Conservation (phyloP, 2,797 vertebrate species). For the Atherinosoma microstoma region DNA sequence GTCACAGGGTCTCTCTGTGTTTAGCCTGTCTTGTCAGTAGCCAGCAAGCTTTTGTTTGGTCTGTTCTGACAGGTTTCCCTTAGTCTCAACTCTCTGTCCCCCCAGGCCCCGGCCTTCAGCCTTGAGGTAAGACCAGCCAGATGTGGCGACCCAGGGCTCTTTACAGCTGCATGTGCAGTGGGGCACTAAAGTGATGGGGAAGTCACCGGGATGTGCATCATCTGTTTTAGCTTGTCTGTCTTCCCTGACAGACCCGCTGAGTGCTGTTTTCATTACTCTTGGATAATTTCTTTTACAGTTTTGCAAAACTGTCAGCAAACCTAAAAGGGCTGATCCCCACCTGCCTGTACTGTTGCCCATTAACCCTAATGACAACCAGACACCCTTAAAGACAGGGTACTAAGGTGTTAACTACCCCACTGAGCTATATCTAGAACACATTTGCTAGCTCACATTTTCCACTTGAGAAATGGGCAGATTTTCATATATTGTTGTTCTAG, state of each 20-base stretch:
- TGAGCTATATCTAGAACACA: slow-evolving; percentile 51
- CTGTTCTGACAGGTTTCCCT: slow-evolving; percentile 74
- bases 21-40: slow-evolving; percentile 69
- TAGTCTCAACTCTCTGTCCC: slow-evolving; percentile 63
- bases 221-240: slow-evolving; percentile 84
- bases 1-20: slow-evolving; percentile 48
- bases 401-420: slow-evolving; percentile 71
- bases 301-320: slow-evolving; percentile 76
- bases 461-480: slow-evolving; percentile 38
- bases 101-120: slow-evolving; percentile 62
- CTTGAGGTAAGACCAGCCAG: slow-evolving; percentile 79
- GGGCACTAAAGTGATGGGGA: slow-evolving; percentile 59
- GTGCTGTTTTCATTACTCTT: slow-evolving; percentile 80
- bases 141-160: slow-evolving; percentile 78
- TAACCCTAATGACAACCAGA: slow-evolving; percentile 80
- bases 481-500: slow-evolving; percentile 44
- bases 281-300: slow-evolving; percentile 86
- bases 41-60: slow-evolving; percentile 69
- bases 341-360: slow-evolving; percentile 73
- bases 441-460: slow-evolving; percentile 59
- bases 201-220: slow-evolving; percentile 71
- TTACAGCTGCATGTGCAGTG: slow-evolving; percentile 69
- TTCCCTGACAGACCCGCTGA: slow-evolving; percentile 79
- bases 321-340: slow-evolving; percentile 65
- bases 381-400: slow-evolving; percentile 63